Base-by-base conservation (phyloP, 1,140 invertebrate genomes). In the Cydia splendana region DNA sequence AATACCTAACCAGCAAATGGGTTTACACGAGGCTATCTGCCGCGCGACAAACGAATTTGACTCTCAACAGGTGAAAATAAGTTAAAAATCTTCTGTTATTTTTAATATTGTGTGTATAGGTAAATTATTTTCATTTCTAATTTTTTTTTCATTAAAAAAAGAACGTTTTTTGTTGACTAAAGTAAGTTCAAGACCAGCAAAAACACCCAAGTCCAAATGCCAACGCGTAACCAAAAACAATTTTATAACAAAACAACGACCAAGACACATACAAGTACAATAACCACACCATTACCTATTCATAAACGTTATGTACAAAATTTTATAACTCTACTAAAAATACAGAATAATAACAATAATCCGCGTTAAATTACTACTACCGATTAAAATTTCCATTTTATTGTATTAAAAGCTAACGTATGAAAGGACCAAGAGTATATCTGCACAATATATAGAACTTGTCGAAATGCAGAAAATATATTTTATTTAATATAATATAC, bases 201-300 rank as follows among this genome's bases (percentile, higher is more conserved):
- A 42, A 18, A 53, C 51, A 53, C 38, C 38, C 67, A 42, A 71
- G 67, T 38, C 67, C 67, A 38, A 71, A 71, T 7, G 5, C 67
- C 15, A 71, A 42, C 12, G 13, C 34, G 34, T 15, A 71, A 71
- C 67, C 67, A 71, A 71, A 24, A 42, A 71, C 34, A 71, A 71
- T 71, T 38, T 42, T 73, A 78, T 28, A 78, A 75, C 62, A 62
- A 73, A 78, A 78, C 67, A 78, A 78, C 77, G 75, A 75, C 67
- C 65, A 65, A n/a, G n/a, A 53, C 77, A 42, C 74, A 53, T 65
- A 69, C 62, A 45, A 42, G 34, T 67, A 77, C 34, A 75, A 69
- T 75, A 78, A 69, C 42, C 18, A 77, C 76, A 77, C 42, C 67
- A 71, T 71, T 71, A 34, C 30, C 15, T 69, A 38, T 24, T 10